Percentiles rank a stretch among this genome's conserved stretches.
phyloP scores from a whole-genome alignment of 2,888 invertebrate species.

The Liodrosophila aerea region DNA sequence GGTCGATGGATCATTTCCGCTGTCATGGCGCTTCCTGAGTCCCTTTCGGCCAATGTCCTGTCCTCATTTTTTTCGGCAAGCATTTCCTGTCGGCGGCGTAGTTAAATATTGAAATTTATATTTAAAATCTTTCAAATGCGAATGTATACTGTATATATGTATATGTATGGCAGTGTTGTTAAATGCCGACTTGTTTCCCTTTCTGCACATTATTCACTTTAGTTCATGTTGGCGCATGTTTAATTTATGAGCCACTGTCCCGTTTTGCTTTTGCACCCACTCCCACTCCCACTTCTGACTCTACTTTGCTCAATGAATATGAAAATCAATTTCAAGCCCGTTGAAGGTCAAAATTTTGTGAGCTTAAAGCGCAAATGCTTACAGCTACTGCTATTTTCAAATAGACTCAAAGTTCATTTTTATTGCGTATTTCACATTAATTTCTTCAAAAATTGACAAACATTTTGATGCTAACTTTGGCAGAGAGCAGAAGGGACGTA shows the following conservation, averaged over 20 bases:
- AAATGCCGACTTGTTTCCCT: slow-evolving; percentile 50
- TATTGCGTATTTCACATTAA: slow-evolving; percentile 65
- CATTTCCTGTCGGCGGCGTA: slow-evolving; percentile 75
- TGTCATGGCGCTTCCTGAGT: slow-evolving; percentile 66
- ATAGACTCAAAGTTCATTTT: slow-evolving; percentile 26
- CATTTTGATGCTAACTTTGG: slow-evolving; percentile 40
- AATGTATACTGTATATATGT: neutral
- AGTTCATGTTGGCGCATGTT: slow-evolving; percentile 69
- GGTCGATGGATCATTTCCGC: slow-evolving; percentile 77
- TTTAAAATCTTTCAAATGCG: slow-evolving; percentile 71
- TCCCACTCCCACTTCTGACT: too few species aligned
- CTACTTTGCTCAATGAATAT: slow-evolving; percentile 62
- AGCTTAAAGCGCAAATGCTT: too few species aligned
- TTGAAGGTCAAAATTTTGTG: slow-evolving; percentile 42
- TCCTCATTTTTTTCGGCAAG: slow-evolving; percentile 34
- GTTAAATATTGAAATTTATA: slow-evolving; percentile 77
- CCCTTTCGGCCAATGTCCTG: slow-evolving; percentile 46
- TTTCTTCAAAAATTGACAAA: slow-evolving; percentile 65
- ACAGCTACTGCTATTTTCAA: neutral
- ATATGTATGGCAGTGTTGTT: too few species aligned
- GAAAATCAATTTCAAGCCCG: slow-evolving; percentile 60
- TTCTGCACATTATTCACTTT: slow-evolving; percentile 55
- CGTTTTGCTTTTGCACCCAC: too few species aligned
- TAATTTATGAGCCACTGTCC: slow-evolving; percentile 63
- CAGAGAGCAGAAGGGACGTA: neutral